Evolutionary conservation across 2,888 invertebrate genomes (phyloP).

Genomic region (Megaustenia siamemsis): DNA sequence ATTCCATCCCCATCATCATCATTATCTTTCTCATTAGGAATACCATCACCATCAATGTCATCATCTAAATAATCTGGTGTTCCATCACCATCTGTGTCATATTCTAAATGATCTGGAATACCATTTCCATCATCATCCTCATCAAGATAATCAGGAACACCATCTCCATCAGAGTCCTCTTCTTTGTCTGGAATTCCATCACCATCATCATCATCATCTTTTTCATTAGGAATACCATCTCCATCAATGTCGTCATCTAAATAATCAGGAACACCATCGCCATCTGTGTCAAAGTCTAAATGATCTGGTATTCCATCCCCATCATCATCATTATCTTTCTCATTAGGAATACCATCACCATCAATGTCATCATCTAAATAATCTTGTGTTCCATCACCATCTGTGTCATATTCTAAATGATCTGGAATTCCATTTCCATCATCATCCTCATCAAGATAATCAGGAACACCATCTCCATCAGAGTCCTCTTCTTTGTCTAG

Average conservation of each 20-base stretch:
- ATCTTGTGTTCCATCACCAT: slow-evolving; percentile 68
- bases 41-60: slow-evolving; percentile 63
- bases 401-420: slow-evolving; percentile 23
- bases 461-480: slow-evolving; percentile 70
- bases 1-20: slow-evolving; percentile 64
- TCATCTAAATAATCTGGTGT: slow-evolving; percentile 62
- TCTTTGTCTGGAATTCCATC: slow-evolving; percentile 68
- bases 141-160: slow-evolving; percentile 66
- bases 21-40: too few species aligned
- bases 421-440: slow-evolving; percentile 61
- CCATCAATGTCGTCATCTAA: slow-evolving; percentile 67
- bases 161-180: slow-evolving; percentile 65
- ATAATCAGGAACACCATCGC: slow-evolving; percentile 67
- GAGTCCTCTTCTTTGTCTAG: slow-evolving; percentile 68
- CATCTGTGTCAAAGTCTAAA: slow-evolving; percentile 67
- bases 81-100: slow-evolving; percentile 69
- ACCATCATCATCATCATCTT: slow-evolving; percentile 71
- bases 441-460: slow-evolving; percentile 66
- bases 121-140: slow-evolving; percentile 75
- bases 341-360: slow-evolving; percentile 69
- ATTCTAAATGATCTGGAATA: slow-evolving; percentile 72
- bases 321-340: slow-evolving; percentile 60
- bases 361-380: slow-evolving; percentile 58
- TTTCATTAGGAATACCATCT: slow-evolving; percentile 63
- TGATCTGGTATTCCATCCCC: slow-evolving; percentile 66